Percentiles rank a stretch among this genome's conserved stretches.
Conservation (phyloP, 2,888 invertebrate genomes). For the Latheticus oryzae region DNA sequence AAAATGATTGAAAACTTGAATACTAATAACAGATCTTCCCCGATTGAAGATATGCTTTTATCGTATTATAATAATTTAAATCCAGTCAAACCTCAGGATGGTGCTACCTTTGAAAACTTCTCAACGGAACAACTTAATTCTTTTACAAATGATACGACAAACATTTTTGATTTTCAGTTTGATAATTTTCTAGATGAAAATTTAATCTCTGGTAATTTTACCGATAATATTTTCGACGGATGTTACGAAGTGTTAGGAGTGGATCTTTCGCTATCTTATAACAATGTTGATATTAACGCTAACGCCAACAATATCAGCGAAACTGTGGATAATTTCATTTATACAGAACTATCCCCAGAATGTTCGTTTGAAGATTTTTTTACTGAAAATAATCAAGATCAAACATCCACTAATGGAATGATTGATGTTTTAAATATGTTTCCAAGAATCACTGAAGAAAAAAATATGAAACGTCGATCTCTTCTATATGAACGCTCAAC, state of each 20-base stretch:
- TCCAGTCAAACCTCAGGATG: slow-evolving; percentile 1
- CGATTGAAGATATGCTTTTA: slow-evolving; percentile 19
- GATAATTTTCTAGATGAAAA: slow-evolving; percentile 30
- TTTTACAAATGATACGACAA: not conserved
- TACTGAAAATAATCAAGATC: slow-evolving; percentile 44
- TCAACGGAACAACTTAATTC: not conserved
- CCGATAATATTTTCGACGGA: slow-evolving; percentile 28
- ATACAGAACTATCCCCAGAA: slow-evolving; percentile 52
- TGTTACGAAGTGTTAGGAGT: slow-evolving; percentile 58
- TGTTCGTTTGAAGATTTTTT: slow-evolving; percentile 48
- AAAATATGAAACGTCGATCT: slow-evolving; percentile 60
- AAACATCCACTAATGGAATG: slow-evolving; percentile 39
- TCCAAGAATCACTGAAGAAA: slow-evolving; percentile 62
- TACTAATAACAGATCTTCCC: not conserved
- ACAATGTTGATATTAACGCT: slow-evolving; percentile 42
- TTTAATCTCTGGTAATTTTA: slow-evolving; percentile 8
- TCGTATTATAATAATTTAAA: slow-evolving; percentile 13
- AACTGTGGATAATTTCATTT: slow-evolving; percentile 32
- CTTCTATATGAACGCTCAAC: slow-evolving; percentile 61
- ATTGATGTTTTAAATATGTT: slow-evolving; percentile 58
- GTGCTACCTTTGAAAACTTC: not conserved
- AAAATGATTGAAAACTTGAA: slow-evolving; percentile 23
- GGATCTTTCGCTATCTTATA: slow-evolving; percentile 52
- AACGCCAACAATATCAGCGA: slow-evolving; percentile 14
- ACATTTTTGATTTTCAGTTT: slow-evolving; percentile 39